A percentile compares a stretch with the other conserved stretches of the same genome.
These are phyloP conservation scores for Thalassarche chlororhynchos DNA, from an alignment of 2,113 vertebrate genomes.

Conservation along the genomic window DNA sequence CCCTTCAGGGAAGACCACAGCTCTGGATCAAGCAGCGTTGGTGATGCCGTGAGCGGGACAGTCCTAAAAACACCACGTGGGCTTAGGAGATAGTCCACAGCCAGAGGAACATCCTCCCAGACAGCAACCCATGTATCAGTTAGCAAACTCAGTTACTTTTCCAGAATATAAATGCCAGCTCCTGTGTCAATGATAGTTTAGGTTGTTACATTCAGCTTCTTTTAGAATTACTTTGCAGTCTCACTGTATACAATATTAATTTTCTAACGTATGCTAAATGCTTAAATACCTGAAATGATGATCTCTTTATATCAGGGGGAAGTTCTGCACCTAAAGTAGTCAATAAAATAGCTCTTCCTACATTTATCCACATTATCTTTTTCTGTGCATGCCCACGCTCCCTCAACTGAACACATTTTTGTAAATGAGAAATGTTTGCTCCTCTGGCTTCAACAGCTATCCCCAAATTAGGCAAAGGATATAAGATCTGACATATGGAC, in stretches of 20 bases:
- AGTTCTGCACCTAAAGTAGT: neutral
- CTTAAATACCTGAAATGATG: neutral
- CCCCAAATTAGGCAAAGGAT: neutral
- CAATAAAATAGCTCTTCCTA: neutral
- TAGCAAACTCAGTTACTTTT: neutral
- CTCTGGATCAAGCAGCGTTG: neutral
- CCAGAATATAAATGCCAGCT: neutral
- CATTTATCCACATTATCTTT: neutral
- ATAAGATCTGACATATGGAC: neutral
- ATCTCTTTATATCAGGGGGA: neutral
- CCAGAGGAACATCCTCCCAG: neutral
- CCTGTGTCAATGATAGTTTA: neutral
- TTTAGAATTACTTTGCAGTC: neutral
- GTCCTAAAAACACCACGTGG: neutral
- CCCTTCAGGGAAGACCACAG: neutral
- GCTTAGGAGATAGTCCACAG: neutral
- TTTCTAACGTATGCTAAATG: neutral
- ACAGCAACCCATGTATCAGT: neutral
- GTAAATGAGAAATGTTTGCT: neutral
- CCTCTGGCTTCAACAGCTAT: neutral
- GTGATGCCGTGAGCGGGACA: neutral
- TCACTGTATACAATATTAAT: neutral
- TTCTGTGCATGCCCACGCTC: neutral
- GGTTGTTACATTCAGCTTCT: neutral
- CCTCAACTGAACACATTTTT: neutral